phyloP scores from a whole-genome alignment of 2,113 vertebrate genomes.

The Limanda limanda region DNA sequence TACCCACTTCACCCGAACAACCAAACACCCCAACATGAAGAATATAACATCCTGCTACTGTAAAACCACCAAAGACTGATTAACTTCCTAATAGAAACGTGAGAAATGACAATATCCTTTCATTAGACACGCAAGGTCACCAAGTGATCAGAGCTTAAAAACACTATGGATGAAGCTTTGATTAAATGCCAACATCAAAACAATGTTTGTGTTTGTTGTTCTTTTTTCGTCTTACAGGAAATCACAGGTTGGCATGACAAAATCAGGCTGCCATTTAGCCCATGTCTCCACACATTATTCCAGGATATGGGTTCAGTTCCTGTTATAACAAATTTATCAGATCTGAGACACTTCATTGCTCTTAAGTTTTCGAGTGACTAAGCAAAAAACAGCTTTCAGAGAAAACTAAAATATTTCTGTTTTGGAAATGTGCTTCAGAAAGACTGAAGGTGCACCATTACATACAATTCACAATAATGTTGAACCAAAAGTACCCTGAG shows the following conservation, averaged over 20 bases:
- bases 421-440: background rate
- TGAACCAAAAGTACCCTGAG: background rate
- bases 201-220: background rate
- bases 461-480: constrained; percentile 6
- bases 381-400: constrained; percentile 40
- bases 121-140: too few relatives aligned
- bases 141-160: too few relatives aligned
- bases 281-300: constrained; percentile 45
- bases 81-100: too few relatives aligned
- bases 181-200: too few relatives aligned
- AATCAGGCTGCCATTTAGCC: constrained; percentile 18
- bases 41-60: constrained; percentile 1
- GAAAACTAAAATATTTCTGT: constrained; percentile 15
- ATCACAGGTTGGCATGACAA: constrained; percentile 16
- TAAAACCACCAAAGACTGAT: background rate
- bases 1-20: background rate
- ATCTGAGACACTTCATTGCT: constrained; percentile 56
- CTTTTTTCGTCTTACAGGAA: constrained; percentile 31
- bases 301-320: constrained; percentile 24
- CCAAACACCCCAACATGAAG: background rate
- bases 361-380: constrained; percentile 42
- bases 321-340: constrained; percentile 29
- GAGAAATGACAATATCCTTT: too few relatives aligned
- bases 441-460: background rate
- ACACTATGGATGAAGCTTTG: too few relatives aligned